A percentile compares a stretch with the other conserved stretches of the same genome.
Conservation (phyloP, 2,113 vertebrate genomes). For the Rhinoderma darwinii region DNA sequence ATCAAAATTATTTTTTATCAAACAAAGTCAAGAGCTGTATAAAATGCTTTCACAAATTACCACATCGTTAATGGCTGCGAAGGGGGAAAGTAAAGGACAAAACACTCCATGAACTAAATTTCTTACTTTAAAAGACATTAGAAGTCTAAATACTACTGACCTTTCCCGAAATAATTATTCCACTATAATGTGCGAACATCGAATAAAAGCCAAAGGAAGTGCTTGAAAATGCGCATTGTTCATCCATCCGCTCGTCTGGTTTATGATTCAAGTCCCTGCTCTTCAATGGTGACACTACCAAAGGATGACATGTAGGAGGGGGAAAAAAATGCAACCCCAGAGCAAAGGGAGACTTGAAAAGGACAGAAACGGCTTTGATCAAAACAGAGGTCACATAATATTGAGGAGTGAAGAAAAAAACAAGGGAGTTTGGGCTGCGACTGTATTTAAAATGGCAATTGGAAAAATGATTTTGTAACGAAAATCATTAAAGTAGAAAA, state of each 20-base stretch:
- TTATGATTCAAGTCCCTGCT: constrained; percentile 1
- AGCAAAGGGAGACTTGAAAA: neutral
- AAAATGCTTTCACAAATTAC: neutral
- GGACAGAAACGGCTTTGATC: constrained; percentile 27
- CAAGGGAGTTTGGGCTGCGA: neutral
- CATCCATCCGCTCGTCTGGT: neutral
- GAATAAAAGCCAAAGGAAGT: neutral
- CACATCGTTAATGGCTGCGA: neutral
- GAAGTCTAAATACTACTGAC: constrained; percentile 22
- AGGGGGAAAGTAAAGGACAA: constrained; percentile 8
- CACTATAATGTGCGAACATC: constrained; percentile 5
- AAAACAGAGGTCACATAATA: constrained; percentile 32
- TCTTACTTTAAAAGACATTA: constrained; percentile 44
- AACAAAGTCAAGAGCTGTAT: neutral
- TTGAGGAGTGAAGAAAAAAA: constrained; percentile 1
- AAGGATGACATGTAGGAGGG: neutral
- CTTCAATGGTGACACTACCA: neutral
- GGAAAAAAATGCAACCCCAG: neutral
- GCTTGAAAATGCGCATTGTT: constrained; percentile 20
- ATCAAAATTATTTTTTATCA: neutral
- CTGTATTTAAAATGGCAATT: constrained; percentile 1
- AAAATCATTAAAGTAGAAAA: constrained; percentile 42
- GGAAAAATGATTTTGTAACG: constrained; percentile 11
- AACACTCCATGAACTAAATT: constrained; percentile 22
- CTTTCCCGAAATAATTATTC: constrained; percentile 46